Conservation (phyloP, 2,888 invertebrate species). For the Dilophus febrilis region DNA sequence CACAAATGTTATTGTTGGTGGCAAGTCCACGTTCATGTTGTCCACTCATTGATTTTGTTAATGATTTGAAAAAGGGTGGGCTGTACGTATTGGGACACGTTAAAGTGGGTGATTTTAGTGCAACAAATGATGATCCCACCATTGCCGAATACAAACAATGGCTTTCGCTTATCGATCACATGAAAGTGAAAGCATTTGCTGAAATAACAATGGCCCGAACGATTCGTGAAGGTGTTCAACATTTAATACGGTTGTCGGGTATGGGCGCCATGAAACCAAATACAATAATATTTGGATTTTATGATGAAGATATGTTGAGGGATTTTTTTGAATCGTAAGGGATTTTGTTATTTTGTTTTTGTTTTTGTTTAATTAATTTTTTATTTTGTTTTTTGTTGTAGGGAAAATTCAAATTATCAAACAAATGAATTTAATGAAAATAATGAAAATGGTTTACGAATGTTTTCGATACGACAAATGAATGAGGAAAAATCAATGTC, state of each 20-base stretch:
- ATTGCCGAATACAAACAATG: conserved; percentile 70
- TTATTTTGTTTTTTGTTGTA: conserved; percentile 17
- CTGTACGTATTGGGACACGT: conserved; percentile 80
- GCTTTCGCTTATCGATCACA: conserved; percentile 85
- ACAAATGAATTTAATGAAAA: conserved; percentile 37
- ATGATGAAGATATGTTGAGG: conserved; percentile 54
- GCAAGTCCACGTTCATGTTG: conserved; percentile 79
- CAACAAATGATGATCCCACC: conserved; percentile 45
- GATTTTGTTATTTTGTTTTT: too few species aligned
- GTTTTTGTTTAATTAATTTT: not conserved
- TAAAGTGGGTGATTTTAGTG: conserved; percentile 38
- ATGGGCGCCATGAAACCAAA: conserved; percentile 99
- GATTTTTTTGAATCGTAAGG: conserved; percentile 64
- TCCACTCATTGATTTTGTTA: conserved; percentile 90
- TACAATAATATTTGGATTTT: conserved; percentile 87
- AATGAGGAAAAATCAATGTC: conserved; percentile 31
- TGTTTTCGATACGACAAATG: conserved; percentile 37
- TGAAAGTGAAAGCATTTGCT: conserved; percentile 92
- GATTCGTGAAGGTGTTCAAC: conserved; percentile 80
- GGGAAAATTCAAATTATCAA: conserved; percentile 42
- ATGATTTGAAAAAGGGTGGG: conserved; percentile 91
- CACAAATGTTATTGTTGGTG: conserved; percentile 86
- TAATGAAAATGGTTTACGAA: conserved; percentile 29
- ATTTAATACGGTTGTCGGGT: conserved; percentile 78
- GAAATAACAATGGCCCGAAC: conserved; percentile 77